Evolutionary conservation across 2,888 invertebrate genomes (phyloP).

Genomic region (Nymphalis urticae): DNA sequence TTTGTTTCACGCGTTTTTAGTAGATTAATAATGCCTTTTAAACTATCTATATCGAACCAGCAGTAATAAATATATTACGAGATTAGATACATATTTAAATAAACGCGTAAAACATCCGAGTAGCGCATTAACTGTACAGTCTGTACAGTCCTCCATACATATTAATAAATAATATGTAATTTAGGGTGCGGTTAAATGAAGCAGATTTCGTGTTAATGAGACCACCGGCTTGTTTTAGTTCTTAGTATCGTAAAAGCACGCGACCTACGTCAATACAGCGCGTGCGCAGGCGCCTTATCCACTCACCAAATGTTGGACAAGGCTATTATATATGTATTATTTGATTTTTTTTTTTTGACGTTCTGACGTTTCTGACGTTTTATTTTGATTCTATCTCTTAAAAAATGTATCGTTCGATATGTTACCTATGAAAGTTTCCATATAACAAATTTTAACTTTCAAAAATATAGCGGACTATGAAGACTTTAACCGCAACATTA

Average conservation of each 20-base stretch:
- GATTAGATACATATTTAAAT: too few relatives aligned
- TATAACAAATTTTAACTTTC: neutral
- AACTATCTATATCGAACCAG: too few relatives aligned
- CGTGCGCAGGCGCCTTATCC: neutral
- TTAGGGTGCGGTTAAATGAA: neutral
- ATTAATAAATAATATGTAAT: neutral
- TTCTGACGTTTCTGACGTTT: too few relatives aligned
- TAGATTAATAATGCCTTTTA: too few relatives aligned
- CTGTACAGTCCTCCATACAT: neutral
- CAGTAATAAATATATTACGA: too few relatives aligned
- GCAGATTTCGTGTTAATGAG: neutral
- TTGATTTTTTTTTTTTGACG: too few relatives aligned
- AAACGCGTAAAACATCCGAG: too few relatives aligned
- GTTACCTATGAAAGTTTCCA: neutral
- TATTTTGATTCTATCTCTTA: neutral
- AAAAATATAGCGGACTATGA: neutral
- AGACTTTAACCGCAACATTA: too few relatives aligned
- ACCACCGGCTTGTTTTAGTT: neutral
- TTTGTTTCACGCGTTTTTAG: too few relatives aligned
- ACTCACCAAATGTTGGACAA: neutral
- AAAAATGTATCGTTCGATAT: neutral
- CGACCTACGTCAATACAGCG: neutral
- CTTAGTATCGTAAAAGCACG: neutral
- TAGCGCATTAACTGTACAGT: neutral
- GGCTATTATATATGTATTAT: too few relatives aligned